Percentiles rank a stretch among this genome's conserved stretches.
phyloP scores from a whole-genome alignment of 2,113 vertebrate genomes.

The Archilochus colubris region DNA sequence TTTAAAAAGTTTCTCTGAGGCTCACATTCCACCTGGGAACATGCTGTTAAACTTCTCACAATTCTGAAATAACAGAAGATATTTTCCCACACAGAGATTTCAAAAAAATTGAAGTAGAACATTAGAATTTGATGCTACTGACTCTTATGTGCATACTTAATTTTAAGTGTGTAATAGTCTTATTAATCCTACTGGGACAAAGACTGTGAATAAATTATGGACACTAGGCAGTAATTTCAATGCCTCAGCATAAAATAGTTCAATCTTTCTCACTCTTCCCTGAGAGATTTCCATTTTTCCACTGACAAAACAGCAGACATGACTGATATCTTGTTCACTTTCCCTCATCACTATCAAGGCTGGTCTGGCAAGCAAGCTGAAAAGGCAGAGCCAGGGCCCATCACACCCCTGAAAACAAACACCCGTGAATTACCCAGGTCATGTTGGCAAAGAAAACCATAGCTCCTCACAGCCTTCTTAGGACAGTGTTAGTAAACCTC shows the following conservation, averaged over 20 bases:
- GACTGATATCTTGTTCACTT: neutral
- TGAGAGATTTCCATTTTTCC: neutral
- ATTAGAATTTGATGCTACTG: neutral
- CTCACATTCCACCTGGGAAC: neutral
- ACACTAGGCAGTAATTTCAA: neutral
- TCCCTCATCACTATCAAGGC: neutral
- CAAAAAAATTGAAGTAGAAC: neutral
- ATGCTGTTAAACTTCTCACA: neutral
- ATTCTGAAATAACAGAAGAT: neutral
- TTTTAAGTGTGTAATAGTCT: neutral
- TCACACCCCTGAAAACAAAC: neutral
- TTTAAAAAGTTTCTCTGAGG: neutral
- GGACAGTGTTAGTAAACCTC: neutral
- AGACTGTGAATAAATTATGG: slow-evolving; percentile 21
- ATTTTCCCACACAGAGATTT: neutral
- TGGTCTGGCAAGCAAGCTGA: neutral
- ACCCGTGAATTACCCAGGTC: neutral
- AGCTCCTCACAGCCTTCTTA: neutral
- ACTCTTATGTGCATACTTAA: neutral
- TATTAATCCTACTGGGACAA: neutral
- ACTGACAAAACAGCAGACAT: neutral
- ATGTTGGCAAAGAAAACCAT: neutral
- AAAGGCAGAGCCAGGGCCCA: neutral
- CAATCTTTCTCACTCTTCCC: neutral
- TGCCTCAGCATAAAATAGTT: slow-evolving; percentile 46